These are phyloP conservation scores for Chironomus tentans DNA, from an alignment of 2,888 invertebrate genomes.

Conservation along the genomic window DNA sequence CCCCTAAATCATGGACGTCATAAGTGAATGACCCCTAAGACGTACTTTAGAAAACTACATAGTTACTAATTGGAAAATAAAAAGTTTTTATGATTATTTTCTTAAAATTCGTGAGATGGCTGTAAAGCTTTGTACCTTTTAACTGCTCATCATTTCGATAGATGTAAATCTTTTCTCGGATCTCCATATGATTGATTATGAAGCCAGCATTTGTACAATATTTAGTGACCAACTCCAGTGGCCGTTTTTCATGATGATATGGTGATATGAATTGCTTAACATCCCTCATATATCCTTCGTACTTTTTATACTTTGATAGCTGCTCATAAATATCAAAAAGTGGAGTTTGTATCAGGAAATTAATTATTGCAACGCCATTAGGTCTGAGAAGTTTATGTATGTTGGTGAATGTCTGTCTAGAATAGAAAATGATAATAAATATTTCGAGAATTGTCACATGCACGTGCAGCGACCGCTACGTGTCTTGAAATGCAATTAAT, in stretches of 20 bases:
- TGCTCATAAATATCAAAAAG: slow-evolving; percentile 59
- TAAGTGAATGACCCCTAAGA: too few species aligned
- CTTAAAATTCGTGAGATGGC: slow-evolving; percentile 28
- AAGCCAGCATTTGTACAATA: slow-evolving; percentile 53
- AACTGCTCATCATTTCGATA: slow-evolving; percentile 49
- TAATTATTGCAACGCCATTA: slow-evolving; percentile 58
- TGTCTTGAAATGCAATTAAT: neutral
- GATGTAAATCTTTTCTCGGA: slow-evolving; percentile 49
- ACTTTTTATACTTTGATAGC: slow-evolving; percentile 49
- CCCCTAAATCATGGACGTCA: too few species aligned
- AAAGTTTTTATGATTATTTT: too few species aligned
- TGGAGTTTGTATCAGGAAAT: slow-evolving; percentile 59
- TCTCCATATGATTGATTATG: slow-evolving; percentile 48
- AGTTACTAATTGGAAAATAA: too few species aligned
- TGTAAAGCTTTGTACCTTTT: slow-evolving; percentile 44
- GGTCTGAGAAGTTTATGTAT: slow-evolving; percentile 55
- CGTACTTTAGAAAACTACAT: too few species aligned
- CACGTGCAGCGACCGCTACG: neutral
- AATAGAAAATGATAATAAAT: slow-evolving; percentile 30
- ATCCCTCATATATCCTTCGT: slow-evolving; percentile 57
- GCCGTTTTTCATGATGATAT: slow-evolving; percentile 53
- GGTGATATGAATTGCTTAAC: slow-evolving; percentile 57
- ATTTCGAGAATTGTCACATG: too few species aligned
- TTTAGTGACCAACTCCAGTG: slow-evolving; percentile 48
- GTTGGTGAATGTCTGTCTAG: slow-evolving; percentile 53